phyloP scores from a whole-genome alignment of 2,888 invertebrate genomes.

The Amorpha juglandis region DNA sequence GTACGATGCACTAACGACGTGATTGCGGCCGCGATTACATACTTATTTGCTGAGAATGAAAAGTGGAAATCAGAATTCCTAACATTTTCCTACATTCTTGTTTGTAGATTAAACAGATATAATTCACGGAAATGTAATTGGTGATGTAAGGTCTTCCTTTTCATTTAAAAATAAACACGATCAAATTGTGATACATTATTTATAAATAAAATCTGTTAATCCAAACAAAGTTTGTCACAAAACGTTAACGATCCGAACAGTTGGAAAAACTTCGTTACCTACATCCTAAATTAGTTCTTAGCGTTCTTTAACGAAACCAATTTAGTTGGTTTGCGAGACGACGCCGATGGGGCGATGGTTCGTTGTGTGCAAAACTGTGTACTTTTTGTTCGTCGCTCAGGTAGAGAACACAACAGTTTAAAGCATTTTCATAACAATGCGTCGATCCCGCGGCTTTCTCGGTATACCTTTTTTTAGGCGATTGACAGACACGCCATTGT shows the following conservation, averaged over 20 bases:
- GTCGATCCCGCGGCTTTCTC: conserved; percentile 70
- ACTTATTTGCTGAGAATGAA: not conserved
- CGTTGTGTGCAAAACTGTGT: conserved; percentile 73
- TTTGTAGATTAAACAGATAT: too few relatives aligned
- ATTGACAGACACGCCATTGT: conserved; percentile 82
- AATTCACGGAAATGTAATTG: too few relatives aligned
- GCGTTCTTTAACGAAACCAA: conserved; percentile 73
- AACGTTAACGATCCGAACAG: conserved; percentile 35
- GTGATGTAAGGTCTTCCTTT: too few relatives aligned
- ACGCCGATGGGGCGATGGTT: conserved; percentile 66
- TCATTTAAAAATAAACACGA: not conserved
- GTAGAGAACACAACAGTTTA: conserved; percentile 78
- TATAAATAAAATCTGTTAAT: conserved; percentile 8
- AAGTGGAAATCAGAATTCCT: conserved; percentile 13
- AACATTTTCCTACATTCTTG: conserved; percentile 11
- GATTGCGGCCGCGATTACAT: conserved; percentile 13
- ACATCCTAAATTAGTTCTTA: conserved; percentile 75
- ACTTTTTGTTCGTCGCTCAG: conserved; percentile 76
- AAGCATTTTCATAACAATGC: conserved; percentile 83
- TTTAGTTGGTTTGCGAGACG: conserved; percentile 69
- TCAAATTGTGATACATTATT: not conserved
- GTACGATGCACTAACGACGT: conserved; percentile 20
- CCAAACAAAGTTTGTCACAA: conserved; percentile 23
- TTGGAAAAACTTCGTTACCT: conserved; percentile 69
- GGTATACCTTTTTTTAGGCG: conserved; percentile 76